A percentile compares a stretch with the other conserved stretches of the same genome.
These are phyloP conservation scores for Henricia sp. DNA, from an alignment of 53 echinoderm and acorn worm genomes.

Conservation along the genomic window DNA sequence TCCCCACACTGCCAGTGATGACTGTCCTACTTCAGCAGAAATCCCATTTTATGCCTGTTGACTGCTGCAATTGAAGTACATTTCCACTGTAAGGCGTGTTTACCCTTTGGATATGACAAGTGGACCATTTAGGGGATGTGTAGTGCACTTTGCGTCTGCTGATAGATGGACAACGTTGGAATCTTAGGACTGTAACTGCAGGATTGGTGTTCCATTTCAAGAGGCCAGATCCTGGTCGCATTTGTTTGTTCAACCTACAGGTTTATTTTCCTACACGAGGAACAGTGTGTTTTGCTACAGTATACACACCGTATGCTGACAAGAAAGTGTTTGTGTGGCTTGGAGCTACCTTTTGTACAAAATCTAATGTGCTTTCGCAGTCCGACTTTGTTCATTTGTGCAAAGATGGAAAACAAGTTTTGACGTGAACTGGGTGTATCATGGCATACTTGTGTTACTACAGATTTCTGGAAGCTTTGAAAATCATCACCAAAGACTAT, in stretches of 20 bases:
- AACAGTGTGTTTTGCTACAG: conserved; percentile 2
- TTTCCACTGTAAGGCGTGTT: not conserved
- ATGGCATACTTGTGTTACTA: too few relatives aligned
- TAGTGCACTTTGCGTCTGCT: conserved; percentile 26
- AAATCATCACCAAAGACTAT: too few relatives aligned
- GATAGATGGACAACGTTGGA: conserved; percentile 12
- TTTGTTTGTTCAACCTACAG: not conserved
- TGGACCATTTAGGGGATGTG: not conserved
- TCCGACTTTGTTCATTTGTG: too few relatives aligned
- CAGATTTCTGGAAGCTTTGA: too few relatives aligned
- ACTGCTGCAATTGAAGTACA: conserved; percentile 17
- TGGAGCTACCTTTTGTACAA: too few relatives aligned
- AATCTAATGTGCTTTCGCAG: too few relatives aligned
- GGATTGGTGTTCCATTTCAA: not conserved
- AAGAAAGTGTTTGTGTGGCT: too few relatives aligned
- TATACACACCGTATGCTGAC: too few relatives aligned
- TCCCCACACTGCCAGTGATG: conserved; percentile 2
- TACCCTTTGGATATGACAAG: not conserved
- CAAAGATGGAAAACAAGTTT: too few relatives aligned
- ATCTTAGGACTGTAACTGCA: conserved; percentile 4
- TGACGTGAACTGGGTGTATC: too few relatives aligned
- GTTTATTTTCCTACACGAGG: conserved; percentile 2
- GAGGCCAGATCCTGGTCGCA: not conserved
- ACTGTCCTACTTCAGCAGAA: not conserved
- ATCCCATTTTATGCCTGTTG: conserved; percentile 10